phyloP scores from a whole-genome alignment of 2,888 invertebrate species.

The Stratiomys singularior region DNA sequence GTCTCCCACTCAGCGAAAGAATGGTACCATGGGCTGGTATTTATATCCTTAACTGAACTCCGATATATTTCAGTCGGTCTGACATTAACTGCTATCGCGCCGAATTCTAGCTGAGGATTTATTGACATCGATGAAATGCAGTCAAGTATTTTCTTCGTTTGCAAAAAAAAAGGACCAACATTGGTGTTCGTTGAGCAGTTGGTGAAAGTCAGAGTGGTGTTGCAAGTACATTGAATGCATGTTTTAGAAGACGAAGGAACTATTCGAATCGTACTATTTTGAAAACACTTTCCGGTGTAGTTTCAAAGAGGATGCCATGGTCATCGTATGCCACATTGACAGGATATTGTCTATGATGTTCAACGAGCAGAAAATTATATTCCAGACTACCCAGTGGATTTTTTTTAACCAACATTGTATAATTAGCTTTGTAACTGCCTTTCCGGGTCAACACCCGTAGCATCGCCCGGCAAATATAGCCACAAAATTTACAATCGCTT shows the following conservation, averaged over 20 bases:
- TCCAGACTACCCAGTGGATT: too few relatives aligned
- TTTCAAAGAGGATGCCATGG: too few relatives aligned
- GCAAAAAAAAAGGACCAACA: conserved; percentile 34
- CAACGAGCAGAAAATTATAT: too few relatives aligned
- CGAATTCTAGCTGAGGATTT: conserved; percentile 60
- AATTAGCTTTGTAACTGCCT: too few relatives aligned
- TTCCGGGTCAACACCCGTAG: conserved; percentile 49
- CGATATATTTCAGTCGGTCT: conserved; percentile 66
- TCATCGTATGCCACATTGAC: too few relatives aligned
- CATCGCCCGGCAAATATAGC: conserved; percentile 53
- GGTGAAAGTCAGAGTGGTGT: neutral
- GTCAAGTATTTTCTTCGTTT: conserved; percentile 49
- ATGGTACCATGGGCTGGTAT: conserved; percentile 23
- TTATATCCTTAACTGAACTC: conserved; percentile 49
- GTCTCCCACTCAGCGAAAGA: neutral
- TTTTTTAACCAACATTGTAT: too few relatives aligned
- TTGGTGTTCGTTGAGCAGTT: neutral
- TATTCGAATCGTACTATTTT: too few relatives aligned
- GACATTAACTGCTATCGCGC: conserved; percentile 67
- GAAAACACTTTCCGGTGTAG: too few relatives aligned
- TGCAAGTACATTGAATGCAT: conserved; percentile 6
- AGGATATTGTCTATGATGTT: too few relatives aligned
- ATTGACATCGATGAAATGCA: conserved; percentile 62
- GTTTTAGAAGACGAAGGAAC: neutral
- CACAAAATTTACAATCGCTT: conserved; percentile 45